These are phyloP conservation scores for Nettapus auritus DNA, from an alignment of 2,113 vertebrate species.

Conservation along the genomic window DNA sequence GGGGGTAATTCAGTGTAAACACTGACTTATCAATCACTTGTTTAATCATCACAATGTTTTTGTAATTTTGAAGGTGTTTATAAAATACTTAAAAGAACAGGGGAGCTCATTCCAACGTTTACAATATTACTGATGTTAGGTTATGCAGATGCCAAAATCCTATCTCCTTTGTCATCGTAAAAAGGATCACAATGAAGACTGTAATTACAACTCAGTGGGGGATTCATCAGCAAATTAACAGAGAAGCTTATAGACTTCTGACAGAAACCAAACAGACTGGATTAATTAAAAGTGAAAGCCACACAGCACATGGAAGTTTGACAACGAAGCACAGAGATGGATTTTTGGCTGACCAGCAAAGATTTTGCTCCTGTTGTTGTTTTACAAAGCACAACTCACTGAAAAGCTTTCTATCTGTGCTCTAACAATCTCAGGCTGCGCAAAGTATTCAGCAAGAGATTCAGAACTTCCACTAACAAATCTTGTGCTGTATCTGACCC, in stretches of 20 bases:
- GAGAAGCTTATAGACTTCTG: background rate
- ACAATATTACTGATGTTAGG: background rate
- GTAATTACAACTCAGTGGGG: conserved; percentile 10
- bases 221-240: conserved; percentile 23
- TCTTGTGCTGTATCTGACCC: background rate
- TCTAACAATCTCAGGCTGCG: background rate
- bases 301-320: background rate
- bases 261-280: background rate
- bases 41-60: background rate
- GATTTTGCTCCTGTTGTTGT: background rate
- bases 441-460: background rate
- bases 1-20: conserved; percentile 52
- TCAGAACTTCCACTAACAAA: background rate
- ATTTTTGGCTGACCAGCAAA: background rate
- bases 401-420: background rate
- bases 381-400: background rate
- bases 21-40: background rate
- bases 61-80: conserved; percentile 6
- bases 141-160: background rate
- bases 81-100: background rate
- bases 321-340: background rate
- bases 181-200: background rate
- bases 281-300: conserved; percentile 32
- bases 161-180: background rate
- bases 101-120: background rate